Evolutionary conservation across 1,140 invertebrate genomes (phyloP), one percentile per base, ranked within the genome.

Genomic region (Rhynchophorus ferrugineus): DNA sequence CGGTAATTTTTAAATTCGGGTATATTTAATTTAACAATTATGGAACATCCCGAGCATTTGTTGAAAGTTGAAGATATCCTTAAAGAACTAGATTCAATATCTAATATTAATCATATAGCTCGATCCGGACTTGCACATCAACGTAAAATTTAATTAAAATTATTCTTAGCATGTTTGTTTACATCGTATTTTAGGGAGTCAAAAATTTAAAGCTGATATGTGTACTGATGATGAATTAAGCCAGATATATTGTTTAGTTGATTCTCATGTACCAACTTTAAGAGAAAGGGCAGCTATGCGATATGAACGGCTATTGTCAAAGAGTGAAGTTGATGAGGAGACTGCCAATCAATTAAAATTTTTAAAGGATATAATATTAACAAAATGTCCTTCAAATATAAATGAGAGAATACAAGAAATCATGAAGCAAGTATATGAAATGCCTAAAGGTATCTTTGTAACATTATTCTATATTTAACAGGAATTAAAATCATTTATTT

Each of bases 231-330:
- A 58, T 43, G 62, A 64, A 47, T 47, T 64, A 36, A 33, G 49
- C 42, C 38, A 42, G 39, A 64, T 64, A 14, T 56, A 49, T 33
- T 24, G 57, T 50, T 43, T 64, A 41, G 45, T 50, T 7, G 61
- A 64, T 51, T 62, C 61, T 2, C 62, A 62, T 47, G 51, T 58
- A 13, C 56, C 61, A 20, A 48, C 29, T 29, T 52, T 62, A 41
- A 42, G 62, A 16, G 45, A 56, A 18, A 61, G 52, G 57, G 37
- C 61, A 5, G 45, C 48, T 3, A 43, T 53, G 46, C 46, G 57
- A 13, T 64, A 58, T 47, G 51, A 62, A 22, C 57, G 56, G 47
- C 16, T 56, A 22, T 44, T 58, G 24, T 38, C 42, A 36, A 37
- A 39, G 29, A 34, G 37, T 34, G 24, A 41, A 21, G 13, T 44